A percentile compares a stretch with the other conserved stretches of the same genome.
Conservation (phyloP, 2,797 vertebrate genomes). For the Gymnothorax reevesii region DNA sequence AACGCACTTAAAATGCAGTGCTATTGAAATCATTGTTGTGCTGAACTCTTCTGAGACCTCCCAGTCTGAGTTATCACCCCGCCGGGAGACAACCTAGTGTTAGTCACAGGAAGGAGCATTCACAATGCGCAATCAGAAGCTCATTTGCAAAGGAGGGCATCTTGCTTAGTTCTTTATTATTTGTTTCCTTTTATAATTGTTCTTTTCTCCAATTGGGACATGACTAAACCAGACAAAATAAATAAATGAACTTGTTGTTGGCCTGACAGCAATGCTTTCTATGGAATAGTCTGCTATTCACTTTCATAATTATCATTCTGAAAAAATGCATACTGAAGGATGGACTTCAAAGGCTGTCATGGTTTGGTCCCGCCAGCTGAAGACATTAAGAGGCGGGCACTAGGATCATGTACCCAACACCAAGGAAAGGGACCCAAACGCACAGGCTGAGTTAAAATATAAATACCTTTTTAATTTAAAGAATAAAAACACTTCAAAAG, state of each 20-base stretch:
- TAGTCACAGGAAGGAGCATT: slow-evolving; percentile 18
- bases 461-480: too few relatives aligned
- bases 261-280: background rate
- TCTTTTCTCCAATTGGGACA: background rate
- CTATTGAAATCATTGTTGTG: slow-evolving; percentile 1
- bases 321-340: background rate
- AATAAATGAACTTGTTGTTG: background rate
- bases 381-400: too few relatives aligned
- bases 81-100: slow-evolving; percentile 12
- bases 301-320: background rate
- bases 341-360: background rate
- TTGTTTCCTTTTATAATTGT: slow-evolving; percentile 16
- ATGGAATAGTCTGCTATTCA: background rate
- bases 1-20: slow-evolving; percentile 19
- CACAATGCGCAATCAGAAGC: slow-evolving; percentile 9
- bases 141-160: slow-evolving; percentile 1
- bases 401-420: too few relatives aligned
- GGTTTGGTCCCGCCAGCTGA: too few relatives aligned
- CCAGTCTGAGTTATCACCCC: slow-evolving; percentile 20
- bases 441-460: too few relatives aligned
- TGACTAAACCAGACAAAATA: background rate
- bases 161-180: slow-evolving; percentile 1
- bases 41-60: background rate
- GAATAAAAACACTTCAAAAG: too few relatives aligned
- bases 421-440: too few relatives aligned